Base-by-base conservation (phyloP, 2,797 vertebrate species). In the Cynodonichthys magdalenae region DNA sequence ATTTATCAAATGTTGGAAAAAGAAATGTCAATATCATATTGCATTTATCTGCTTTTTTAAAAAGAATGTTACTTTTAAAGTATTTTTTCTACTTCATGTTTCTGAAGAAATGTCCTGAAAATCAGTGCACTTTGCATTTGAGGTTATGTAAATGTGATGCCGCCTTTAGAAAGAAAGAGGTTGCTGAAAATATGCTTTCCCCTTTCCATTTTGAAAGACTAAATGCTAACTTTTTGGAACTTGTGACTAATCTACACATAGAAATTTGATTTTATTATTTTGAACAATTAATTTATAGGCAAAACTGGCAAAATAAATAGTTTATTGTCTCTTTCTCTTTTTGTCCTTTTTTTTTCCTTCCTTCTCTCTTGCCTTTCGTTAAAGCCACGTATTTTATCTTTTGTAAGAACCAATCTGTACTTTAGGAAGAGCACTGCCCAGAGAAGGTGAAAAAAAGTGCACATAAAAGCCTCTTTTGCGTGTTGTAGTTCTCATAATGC, bases 1-100 rank as follows among this genome's bases (percentile, higher is more conserved):
- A 39, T 67, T 61, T 58, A 51, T 52, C 29, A 68, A 59, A 59
- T 64, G 20, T 24, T 53, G 41, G n/a, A 63, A 63, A 45, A 39
- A 19, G 1, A 14, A 56, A 19, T 48, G 28, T 11, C 27, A 57
- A n/a, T 18, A 4, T 44, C 29, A 29, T 27, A 9, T 24, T 9
- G 28, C n/a, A 44, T 51, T 47, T 10, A 48, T 59, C 39, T 27
- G 39, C 15, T 2, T 15, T 63, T 6, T 60, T 53, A 3, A 52
- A n/a, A 44, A 14, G 56, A 29, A 53, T 45, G 12, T 19, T 29
- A 41, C 47, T 31, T 28, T 24, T 12, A 18, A 47, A 49, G 55
- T 47, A 47, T 39, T 27, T 56, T 44, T 53, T 68, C 41, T 36
- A 34, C 52, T 2, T 41, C 24, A 63, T 19, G 7, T 34, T 27